A percentile compares a stretch with the other conserved stretches of the same genome.
These are phyloP conservation scores for Amphiprion clarkii DNA, from an alignment of 2,797 vertebrate species.

Conservation along the genomic window DNA sequence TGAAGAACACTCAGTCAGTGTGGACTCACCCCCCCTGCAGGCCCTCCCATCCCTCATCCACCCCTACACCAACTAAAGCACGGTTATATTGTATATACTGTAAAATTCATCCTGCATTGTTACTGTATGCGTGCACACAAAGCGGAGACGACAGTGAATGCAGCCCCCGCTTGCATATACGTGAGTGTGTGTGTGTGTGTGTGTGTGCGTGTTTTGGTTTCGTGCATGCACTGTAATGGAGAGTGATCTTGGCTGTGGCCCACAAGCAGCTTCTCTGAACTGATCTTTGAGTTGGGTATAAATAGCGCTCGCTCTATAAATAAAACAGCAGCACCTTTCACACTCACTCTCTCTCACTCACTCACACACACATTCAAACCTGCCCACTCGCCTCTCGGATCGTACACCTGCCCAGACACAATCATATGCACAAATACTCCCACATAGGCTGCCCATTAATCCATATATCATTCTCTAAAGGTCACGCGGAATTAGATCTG, in stretches of 20 bases:
- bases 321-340: conserved; percentile 83
- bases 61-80: conserved; percentile 52
- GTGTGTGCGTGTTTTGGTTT: conserved; percentile 36
- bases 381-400: conserved; percentile 39
- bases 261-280: conserved; percentile 81
- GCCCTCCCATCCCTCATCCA: conserved; percentile 1
- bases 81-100: conserved; percentile 48
- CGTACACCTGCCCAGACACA: conserved; percentile 51
- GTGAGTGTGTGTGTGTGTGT: conserved; percentile 13
- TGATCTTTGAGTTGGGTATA: conserved; percentile 85
- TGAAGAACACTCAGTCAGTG: conserved; percentile 77
- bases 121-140: conserved; percentile 57
- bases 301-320: conserved; percentile 84
- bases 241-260: conserved; percentile 79
- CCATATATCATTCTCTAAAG: conserved; percentile 58
- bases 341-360: conserved; percentile 56
- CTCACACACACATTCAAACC: conserved; percentile 34
- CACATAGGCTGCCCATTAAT: conserved; percentile 39
- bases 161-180: conserved; percentile 23
- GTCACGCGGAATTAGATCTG: conserved; percentile 55
- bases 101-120: conserved; percentile 62
- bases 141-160: conserved; percentile 39
- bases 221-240: conserved; percentile 71
- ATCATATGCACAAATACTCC: conserved; percentile 45
- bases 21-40: conserved; percentile 23